Evolutionary conservation across 1,140 invertebrate species (phyloP), one percentile per base, ranked within the genome.

Genomic region (Zaprionus inermis): DNA sequence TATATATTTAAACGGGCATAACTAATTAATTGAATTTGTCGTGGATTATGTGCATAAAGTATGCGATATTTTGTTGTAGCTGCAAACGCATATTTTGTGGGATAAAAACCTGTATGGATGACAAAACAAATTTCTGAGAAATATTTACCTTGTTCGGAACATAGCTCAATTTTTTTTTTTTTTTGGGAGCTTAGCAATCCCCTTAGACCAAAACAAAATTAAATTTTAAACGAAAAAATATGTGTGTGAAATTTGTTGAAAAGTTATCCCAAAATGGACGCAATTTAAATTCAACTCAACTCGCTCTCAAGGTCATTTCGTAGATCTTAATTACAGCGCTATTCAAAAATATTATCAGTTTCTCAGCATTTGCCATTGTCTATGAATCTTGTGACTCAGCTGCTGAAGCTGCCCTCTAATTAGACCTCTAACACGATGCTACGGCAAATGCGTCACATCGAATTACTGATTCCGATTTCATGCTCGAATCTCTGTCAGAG

Each of bases 291-390:
- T 6, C 57, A 14, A 38, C 4, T 41, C 5, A 0, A 14, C 55
- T 34, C 63, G 36, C 44, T 49, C 2, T 64, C 38, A 71, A 57
- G 68, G 68, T 71, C 52, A 57, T 7, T 38, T 57, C 3, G 3
- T 3, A 69, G 11, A 49, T 49, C 66, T 49, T 61, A 61, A 69
- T 61, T 69, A 69, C 16, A 22, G 70, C 52, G 57, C 78, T 80
- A 69, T 74, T 73, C 52, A 71, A 64, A 30, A 5, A 5, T 30
- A 49, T 41, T 41, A 46, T 63, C 44, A 49, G 32, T 60, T 12
- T 52, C 28, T 0, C n/a, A 18, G 24, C 11, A 36, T 30, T 30
- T 58, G 14, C 56, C 44, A 51, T 41, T 28, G 20, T 63, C 28
- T 56, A 36, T 30, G 36, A 34, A 63, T 18, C 18, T 63, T 54